Percentiles rank a stretch among this genome's conserved stretches.
These are phyloP conservation scores for Corythoichthys intestinalis DNA, from an alignment of 2,113 vertebrate genomes.

Conservation along the genomic window DNA sequence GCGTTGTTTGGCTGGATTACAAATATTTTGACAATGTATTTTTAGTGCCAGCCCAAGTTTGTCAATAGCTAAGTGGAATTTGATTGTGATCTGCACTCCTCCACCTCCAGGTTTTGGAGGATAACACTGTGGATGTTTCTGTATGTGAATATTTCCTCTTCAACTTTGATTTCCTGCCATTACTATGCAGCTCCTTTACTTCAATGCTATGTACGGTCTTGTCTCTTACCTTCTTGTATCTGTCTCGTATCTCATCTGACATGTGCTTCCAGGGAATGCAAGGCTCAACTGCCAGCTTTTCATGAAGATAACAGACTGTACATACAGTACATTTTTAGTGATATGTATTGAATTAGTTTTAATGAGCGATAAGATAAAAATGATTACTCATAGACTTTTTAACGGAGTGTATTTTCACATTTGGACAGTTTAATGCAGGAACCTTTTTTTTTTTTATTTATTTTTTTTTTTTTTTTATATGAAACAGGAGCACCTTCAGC, in stretches of 20 bases:
- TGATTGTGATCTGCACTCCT: constrained; percentile 47
- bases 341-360: constrained; percentile 50
- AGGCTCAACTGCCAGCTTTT: constrained; percentile 59
- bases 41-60: constrained; percentile 40
- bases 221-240: constrained; percentile 68
- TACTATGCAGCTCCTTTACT: constrained; percentile 72
- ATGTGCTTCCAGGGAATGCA: constrained; percentile 64
- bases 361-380: constrained; percentile 33
- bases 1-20: constrained; percentile 21
- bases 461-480: neutral
- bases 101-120: constrained; percentile 49
- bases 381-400: constrained; percentile 44
- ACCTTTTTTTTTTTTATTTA: constrained; percentile 1
- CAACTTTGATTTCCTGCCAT: constrained; percentile 77
- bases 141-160: constrained; percentile 66
- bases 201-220: constrained; percentile 67
- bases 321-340: constrained; percentile 52
- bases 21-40: constrained; percentile 41
- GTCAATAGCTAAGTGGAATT: constrained; percentile 57
- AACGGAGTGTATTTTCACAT: constrained; percentile 12
- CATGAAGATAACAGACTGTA: constrained; percentile 65
- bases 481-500: constrained; percentile 1
- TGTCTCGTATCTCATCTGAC: constrained; percentile 68
- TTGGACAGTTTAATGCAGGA: constrained; percentile 14
- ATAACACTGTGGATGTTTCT: constrained; percentile 61